Evolutionary conservation across 1,140 invertebrate species (phyloP).

Genomic region (Pseudomyrmex flavicornis): DNA sequence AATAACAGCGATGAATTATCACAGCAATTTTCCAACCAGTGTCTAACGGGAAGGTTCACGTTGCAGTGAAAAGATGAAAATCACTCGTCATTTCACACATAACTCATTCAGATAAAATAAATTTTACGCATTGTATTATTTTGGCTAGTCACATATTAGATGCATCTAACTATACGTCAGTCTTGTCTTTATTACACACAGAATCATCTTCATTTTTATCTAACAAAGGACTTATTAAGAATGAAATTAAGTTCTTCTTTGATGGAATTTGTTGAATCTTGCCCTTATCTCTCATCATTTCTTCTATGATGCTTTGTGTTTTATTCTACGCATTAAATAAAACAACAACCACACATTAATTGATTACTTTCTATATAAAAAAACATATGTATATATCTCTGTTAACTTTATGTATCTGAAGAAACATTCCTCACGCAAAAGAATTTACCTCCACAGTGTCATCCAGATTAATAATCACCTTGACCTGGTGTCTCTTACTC

Average conservation of each 20-base stretch:
- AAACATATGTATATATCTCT: neutral
- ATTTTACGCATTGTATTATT: neutral
- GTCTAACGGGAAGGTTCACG: too few species aligned
- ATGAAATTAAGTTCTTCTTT: constrained; percentile 17
- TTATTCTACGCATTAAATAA: constrained; percentile 1
- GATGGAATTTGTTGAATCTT: constrained; percentile 1
- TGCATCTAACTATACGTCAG: neutral
- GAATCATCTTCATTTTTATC: neutral
- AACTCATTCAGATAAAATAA: neutral
- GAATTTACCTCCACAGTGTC: constrained; percentile 79
- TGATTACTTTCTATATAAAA: neutral
- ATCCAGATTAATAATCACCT: constrained; percentile 86
- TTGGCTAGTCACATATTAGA: neutral
- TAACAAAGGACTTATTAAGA: constrained; percentile 24
- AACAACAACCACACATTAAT: neutral
- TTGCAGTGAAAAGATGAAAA: too few species aligned
- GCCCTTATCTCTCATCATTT: neutral
- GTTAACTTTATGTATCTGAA: too few species aligned
- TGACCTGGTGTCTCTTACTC: constrained; percentile 87
- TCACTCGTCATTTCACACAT: too few species aligned
- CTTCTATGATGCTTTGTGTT: neutral
- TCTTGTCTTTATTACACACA: neutral
- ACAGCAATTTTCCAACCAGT: too few species aligned
- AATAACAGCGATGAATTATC: neutral
- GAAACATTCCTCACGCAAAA: neutral